Percentiles rank a stretch among this genome's conserved stretches.
These are phyloP conservation scores for Mus pahari DNA, from an alignment of 2,113 vertebrate genomes.

Conservation along the genomic window DNA sequence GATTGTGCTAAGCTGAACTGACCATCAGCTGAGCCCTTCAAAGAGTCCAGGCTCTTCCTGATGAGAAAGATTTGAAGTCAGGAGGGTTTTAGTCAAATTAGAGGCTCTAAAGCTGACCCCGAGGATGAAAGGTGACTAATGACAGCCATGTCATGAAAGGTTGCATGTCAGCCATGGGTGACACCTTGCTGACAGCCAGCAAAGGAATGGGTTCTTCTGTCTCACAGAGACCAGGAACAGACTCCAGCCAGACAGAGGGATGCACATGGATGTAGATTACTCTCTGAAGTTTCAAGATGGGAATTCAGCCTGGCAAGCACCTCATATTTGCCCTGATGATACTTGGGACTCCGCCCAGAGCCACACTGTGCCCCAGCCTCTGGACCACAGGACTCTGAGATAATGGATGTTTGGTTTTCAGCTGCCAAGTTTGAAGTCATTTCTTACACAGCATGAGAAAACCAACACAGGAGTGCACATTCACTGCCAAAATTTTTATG, in stretches of 20 bases:
- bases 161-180: not conserved
- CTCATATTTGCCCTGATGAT: not conserved
- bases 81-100: not conserved
- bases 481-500: not conserved
- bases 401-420: not conserved
- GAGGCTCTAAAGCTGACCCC: not conserved
- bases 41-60: not conserved
- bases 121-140: not conserved
- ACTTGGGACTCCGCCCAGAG: not conserved
- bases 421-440: not conserved
- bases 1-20: not conserved
- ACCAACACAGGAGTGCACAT: not conserved
- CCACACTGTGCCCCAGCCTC: not conserved
- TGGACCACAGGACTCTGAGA: not conserved
- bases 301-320: not conserved
- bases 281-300: not conserved
- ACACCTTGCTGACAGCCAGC: not conserved
- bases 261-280: not conserved
- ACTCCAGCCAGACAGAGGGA: not conserved
- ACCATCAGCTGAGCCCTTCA: not conserved
- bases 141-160: no score
- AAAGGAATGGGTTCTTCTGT: not conserved
- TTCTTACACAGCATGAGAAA: slow-evolving; percentile 5
- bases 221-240: not conserved
- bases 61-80: not conserved